Conservation (phyloP, 2,888 invertebrate genomes). For the Microplitis deprimator region DNA sequence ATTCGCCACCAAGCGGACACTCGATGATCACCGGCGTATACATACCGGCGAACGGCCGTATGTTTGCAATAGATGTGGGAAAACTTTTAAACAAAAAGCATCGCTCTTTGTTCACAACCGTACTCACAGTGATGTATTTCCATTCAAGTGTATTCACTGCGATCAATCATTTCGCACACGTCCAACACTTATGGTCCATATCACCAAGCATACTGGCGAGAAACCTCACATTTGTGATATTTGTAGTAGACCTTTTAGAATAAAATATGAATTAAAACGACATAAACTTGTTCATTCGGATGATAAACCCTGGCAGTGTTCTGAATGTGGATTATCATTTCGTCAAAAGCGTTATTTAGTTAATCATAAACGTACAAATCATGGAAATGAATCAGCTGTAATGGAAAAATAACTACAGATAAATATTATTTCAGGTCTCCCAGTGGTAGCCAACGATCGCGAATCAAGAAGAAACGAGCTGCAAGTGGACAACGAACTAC, state of each 20-base stretch:
- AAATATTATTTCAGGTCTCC: constrained; percentile 59
- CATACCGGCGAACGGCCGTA: constrained; percentile 72
- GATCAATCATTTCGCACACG: constrained; percentile 76
- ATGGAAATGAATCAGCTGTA: constrained; percentile 46
- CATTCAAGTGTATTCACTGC: constrained; percentile 76
- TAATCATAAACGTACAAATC: constrained; percentile 73
- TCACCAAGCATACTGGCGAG: constrained; percentile 77
- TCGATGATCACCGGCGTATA: constrained; percentile 72
- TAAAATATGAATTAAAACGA: constrained; percentile 75
- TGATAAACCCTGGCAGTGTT: constrained; percentile 73
- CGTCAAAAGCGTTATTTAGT: constrained; percentile 74
- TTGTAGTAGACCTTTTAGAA: constrained; percentile 75
- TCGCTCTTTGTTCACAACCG: constrained; percentile 77
- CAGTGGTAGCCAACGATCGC: background rate
- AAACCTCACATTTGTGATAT: constrained; percentile 76
- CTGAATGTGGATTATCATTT: constrained; percentile 71
- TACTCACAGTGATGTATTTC: constrained; percentile 75
- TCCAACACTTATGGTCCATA: constrained; percentile 75
- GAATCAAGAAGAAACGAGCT: constrained; percentile 20
- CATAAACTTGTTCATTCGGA: constrained; percentile 74
- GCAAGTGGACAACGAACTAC: constrained; percentile 12
- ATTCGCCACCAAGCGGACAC: constrained; percentile 77
- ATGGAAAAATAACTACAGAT: constrained; percentile 37
- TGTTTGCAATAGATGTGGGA: constrained; percentile 75
- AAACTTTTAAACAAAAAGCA: constrained; percentile 78